These are phyloP conservation scores for Fukomys damarensis DNA, from an alignment of 2,113 vertebrate species.

Conservation along the genomic window DNA sequence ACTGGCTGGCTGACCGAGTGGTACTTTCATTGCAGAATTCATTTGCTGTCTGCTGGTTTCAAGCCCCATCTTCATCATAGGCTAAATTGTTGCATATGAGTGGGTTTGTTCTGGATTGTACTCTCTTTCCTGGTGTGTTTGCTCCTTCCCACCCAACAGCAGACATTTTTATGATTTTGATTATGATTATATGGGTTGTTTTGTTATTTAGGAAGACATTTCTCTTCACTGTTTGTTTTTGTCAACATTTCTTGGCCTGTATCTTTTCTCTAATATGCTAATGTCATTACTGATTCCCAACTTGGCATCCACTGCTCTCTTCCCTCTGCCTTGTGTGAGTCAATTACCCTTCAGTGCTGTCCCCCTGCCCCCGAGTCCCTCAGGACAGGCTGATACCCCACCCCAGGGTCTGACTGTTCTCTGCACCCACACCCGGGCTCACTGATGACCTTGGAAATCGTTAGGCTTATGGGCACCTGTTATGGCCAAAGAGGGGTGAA, in stretches of 20 bases:
- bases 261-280: not conserved
- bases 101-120: not conserved
- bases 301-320: not conserved
- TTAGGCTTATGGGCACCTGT: not conserved
- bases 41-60: not conserved
- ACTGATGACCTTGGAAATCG: not conserved
- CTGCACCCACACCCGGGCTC: not conserved
- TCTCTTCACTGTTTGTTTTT: not conserved
- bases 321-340: no score
- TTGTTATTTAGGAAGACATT: not conserved
- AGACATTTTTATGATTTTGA: not conserved
- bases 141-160: no score
- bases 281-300: not conserved
- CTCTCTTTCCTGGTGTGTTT: not conserved
- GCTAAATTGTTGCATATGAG: not conserved
- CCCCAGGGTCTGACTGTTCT: not conserved
- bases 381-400: no score
- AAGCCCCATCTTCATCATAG: fast-evolving
- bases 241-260: no score
- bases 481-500: not conserved
- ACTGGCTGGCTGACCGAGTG: no score
- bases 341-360: not conserved
- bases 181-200: not conserved
- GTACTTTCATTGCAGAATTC: not conserved
- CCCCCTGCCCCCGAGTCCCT: fast-evolving